Base-by-base conservation (phyloP, 2,797 vertebrate genomes). In the Trachurus trachurus region DNA sequence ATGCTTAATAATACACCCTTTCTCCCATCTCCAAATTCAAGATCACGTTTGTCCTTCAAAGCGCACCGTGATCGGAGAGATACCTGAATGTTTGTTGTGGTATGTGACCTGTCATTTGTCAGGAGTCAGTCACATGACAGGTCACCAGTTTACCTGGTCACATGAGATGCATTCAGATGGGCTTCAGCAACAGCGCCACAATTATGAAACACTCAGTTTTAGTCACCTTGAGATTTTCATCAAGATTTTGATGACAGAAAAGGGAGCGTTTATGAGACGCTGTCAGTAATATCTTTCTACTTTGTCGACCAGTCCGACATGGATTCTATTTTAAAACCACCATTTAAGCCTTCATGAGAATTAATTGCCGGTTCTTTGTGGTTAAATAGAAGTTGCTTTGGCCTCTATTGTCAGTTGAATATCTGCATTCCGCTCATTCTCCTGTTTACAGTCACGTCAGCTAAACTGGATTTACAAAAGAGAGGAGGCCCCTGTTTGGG, bases 341-440 rank as follows among this genome's bases (percentile, higher is more conserved):
- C 54, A 9, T 57, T 53, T 2, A 61, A 15, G 17, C 13, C 19
- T 12, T 0, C 12, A 60, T 60, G 29, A 56, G 2, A 31, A 44
- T 74, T 5, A 50, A 69, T 39, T 21, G 16, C 6, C 63, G 9
- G 2, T 54, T 60, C 0, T 3, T 52, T 50, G 54, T 45, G 21
- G 37, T 79, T 50, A 13, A 15, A 61, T 11, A 52, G 34, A 56
- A 58, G 40, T 8, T 40, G 71, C 87, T 84, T 37, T 66, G 22
- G 49, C 44, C 42, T 63, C 5, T 3, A 0, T 10, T 68, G 58
- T 82, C 39, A 0, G 67, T 49, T 44, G 65, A 66, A 52, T 53
- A 78, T 77, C 50, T 83, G 81, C 92, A 93, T 93, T 95, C 89
- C 77, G 90, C 53, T 71, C 88, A 92, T 92, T 92, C 86, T 82